phyloP scores from a whole-genome alignment of 2,113 vertebrate species.

The Tricholaema leucomelas region DNA sequence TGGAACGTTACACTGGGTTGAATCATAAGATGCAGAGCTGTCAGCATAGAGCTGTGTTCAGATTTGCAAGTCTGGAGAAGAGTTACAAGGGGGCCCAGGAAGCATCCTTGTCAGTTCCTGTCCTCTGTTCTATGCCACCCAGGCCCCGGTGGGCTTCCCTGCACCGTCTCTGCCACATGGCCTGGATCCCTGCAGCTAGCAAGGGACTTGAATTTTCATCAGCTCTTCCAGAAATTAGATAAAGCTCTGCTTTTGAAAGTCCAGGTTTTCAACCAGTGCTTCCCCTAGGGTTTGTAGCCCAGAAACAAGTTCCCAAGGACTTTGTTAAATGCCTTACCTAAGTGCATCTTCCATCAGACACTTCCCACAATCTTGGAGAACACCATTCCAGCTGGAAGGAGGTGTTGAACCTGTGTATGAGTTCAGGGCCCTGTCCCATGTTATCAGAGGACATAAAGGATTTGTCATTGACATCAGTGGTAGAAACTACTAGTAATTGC shows the following conservation, averaged over 20 bases:
- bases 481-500: background rate
- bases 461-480: background rate
- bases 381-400: background rate
- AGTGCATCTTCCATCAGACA: background rate
- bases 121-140: background rate
- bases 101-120: background rate
- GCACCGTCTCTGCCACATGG: rapidly evolving
- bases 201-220: background rate
- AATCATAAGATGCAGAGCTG: background rate
- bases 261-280: background rate
- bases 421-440: background rate
- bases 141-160: background rate
- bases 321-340: background rate
- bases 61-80: background rate
- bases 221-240: background rate
- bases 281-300: background rate
- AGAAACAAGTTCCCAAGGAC: background rate
- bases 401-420: background rate
- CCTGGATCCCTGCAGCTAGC: background rate
- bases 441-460: background rate
- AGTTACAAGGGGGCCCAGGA: rapidly evolving
- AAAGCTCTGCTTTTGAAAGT: background rate
- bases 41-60: background rate
- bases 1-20: background rate
- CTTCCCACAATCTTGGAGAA: background rate